Evolutionary conservation across 1,140 invertebrate genomes (phyloP), one percentile per base, ranked within the genome.

Genomic region (Pseudoatta argentina): DNA sequence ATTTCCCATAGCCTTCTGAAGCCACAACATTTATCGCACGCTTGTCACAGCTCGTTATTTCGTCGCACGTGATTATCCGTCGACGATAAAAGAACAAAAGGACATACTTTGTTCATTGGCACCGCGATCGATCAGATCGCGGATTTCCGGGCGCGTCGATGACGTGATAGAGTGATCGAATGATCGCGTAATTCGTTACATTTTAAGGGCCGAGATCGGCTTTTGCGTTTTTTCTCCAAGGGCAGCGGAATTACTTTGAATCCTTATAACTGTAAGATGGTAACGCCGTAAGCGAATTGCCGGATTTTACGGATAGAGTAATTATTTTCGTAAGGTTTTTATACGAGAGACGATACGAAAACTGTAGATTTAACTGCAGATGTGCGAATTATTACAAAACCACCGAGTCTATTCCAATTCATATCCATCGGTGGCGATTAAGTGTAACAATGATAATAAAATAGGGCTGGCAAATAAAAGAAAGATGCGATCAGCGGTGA

Each of bases 241-340:
- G 14, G 16, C 64, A 12, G n/a, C 57, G 51, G 53, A 59, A 85
- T 78, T 44, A 57, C 61, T 48, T 61, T 69, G 78, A 76, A 51
- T 57, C 75, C 87, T 86, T 73, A 53, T 86, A 90, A 66, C 27
- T 72, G 66, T 75, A 91, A 85, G 30, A 73, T 69, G 83, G 51
- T 85, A 72, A 82, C 71, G 83, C 82, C 39, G 34, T 79, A 76
- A 78, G 44, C 64, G 14, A 76, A 86, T 39, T 71, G 86, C 71
- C 85, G 79, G 89, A 63, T 89, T 91, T 92, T 89, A 90, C 81
- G 91, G 91, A 91, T 91, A 91, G 86, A 92, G 87, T 86, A 88
- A 91, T 92, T 93, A 93, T 93, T 93, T 93, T 93, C 92, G 87
- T 93, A 93, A 93, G 86, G 87, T 91, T 93, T 93, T 92, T 93